Conservation (phyloP, 2,888 invertebrate genomes). For the Acleris laterana region DNA sequence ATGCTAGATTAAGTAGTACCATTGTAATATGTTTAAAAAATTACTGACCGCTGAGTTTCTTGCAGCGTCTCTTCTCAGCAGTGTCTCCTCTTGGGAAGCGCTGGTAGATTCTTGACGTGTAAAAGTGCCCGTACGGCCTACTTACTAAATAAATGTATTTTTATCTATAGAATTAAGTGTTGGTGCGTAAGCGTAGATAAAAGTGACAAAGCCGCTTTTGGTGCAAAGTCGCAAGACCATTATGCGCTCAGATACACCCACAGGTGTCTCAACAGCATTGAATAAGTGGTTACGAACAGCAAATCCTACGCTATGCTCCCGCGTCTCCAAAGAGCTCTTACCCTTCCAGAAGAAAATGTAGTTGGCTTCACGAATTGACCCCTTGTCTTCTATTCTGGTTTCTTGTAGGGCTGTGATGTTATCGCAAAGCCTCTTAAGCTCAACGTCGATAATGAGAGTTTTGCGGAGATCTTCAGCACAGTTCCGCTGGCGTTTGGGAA, state of each 20-base stretch:
- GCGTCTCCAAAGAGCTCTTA: slow-evolving; percentile 1
- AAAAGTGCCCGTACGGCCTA: too few relatives aligned
- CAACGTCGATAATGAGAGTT: slow-evolving; percentile 34
- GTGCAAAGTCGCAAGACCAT: too few relatives aligned
- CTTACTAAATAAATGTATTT: too few relatives aligned
- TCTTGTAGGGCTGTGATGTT: slow-evolving; percentile 37
- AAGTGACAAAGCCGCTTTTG: slow-evolving; percentile 20
- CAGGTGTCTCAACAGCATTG: slow-evolving; percentile 8
- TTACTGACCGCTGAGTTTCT: too few relatives aligned
- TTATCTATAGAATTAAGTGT: slow-evolving; percentile 33
- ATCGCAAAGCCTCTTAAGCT: slow-evolving; percentile 33
- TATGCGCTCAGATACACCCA: slow-evolving; percentile 27
- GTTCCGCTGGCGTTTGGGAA: slow-evolving; percentile 27
- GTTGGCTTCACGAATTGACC: slow-evolving; percentile 30
- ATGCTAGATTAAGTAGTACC: too few relatives aligned
- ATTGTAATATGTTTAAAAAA: too few relatives aligned
- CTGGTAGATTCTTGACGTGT: too few relatives aligned
- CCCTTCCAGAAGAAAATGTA: slow-evolving; percentile 38
- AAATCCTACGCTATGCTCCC: slow-evolving; percentile 39
- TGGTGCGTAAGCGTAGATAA: slow-evolving; percentile 37
- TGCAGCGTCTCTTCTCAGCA: too few relatives aligned
- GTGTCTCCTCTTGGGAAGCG: too few relatives aligned
- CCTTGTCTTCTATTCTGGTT: slow-evolving; percentile 37
- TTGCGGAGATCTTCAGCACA: slow-evolving; percentile 22
- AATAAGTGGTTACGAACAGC: slow-evolving; percentile 35